phyloP scores from a whole-genome alignment of 2,888 invertebrate species.

The Calameuta idolon region DNA sequence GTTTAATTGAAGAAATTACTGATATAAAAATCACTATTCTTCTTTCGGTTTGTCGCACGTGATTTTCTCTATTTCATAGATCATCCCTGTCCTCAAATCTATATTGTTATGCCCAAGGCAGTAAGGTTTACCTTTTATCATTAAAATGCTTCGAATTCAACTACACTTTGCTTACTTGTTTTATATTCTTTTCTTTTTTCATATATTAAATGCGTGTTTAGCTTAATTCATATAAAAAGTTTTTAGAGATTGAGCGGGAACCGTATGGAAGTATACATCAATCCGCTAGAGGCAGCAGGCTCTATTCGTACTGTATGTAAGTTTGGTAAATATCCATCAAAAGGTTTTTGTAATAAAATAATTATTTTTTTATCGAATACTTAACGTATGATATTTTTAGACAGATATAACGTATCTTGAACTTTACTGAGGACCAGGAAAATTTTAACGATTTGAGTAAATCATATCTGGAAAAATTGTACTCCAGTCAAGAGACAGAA shows the following conservation, averaged over 20 bases:
- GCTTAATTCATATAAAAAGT: not conserved
- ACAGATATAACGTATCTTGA: not conserved
- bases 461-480: not conserved
- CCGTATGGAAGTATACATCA: not conserved
- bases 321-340: not conserved
- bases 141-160: not conserved
- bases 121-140: not conserved
- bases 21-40: not conserved
- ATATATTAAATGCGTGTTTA: not conserved
- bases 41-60: not conserved
- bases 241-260: not conserved
- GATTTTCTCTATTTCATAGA: not conserved
- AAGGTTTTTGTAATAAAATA: not conserved
- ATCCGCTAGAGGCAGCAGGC: not conserved
- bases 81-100: not conserved
- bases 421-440: not conserved
- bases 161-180: not conserved
- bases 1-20: not conserved
- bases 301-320: not conserved
- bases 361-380: not conserved
- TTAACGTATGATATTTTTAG: not conserved
- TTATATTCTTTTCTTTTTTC: not conserved
- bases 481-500: not conserved
- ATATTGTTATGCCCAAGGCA: not conserved
- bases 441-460: not conserved